phyloP scores from a whole-genome alignment of 1,140 invertebrate genomes.

The Zelostemma sp. region DNA sequence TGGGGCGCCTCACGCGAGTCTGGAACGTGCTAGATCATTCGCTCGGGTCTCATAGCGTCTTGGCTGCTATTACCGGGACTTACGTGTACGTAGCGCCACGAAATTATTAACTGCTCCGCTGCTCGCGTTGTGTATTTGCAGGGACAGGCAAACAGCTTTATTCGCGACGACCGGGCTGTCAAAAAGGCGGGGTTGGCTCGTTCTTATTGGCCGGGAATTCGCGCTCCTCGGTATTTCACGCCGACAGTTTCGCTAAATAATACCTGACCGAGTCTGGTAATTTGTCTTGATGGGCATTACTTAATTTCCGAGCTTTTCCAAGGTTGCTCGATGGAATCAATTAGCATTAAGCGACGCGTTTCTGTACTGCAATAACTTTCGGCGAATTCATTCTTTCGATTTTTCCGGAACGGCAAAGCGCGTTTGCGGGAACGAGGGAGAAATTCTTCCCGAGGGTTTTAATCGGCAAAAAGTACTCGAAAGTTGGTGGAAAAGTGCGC shows the following conservation, averaged over 20 bases:
- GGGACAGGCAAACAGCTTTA: slow-evolving; percentile 16
- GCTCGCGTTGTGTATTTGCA: slow-evolving; percentile 10
- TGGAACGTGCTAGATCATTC: slow-evolving; percentile 56
- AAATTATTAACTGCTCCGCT: slow-evolving; percentile 45
- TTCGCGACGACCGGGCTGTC: slow-evolving; percentile 11
- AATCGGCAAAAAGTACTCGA: neutral
- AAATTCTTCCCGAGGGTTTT: neutral
- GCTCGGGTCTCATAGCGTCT: slow-evolving; percentile 31
- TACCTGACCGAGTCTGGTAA: neutral
- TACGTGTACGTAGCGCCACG: slow-evolving; percentile 28
- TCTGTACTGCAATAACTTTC: no score
- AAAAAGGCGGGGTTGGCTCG: slow-evolving; percentile 10
- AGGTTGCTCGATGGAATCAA: no score
- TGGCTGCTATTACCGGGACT: slow-evolving; percentile 34
- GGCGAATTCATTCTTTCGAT: no score
- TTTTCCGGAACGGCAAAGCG: no score
- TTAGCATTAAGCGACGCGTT: no score
- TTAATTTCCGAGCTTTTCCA: neutral
- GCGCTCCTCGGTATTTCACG: neutral
- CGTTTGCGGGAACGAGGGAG: neutral
- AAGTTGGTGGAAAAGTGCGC: neutral
- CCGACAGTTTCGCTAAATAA: neutral
- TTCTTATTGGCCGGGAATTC: slow-evolving; percentile 10
- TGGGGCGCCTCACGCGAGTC: slow-evolving; percentile 59
- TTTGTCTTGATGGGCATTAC: neutral